Base-by-base conservation (phyloP, 1,140 invertebrate genomes). In the Pogonomyrmex barbatus region DNA sequence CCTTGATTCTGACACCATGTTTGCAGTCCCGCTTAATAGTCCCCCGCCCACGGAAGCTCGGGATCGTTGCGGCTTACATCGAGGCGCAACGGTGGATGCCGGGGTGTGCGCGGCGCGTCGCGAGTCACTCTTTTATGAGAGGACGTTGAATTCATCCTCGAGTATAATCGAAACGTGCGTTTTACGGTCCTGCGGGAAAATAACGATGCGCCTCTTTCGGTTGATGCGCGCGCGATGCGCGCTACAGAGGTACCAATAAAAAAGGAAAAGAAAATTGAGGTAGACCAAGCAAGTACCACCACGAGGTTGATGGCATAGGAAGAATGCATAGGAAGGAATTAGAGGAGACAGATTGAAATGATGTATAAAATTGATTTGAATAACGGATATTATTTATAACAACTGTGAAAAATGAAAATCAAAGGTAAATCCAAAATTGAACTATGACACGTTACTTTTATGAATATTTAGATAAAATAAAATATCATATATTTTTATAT, bases 81-180 rank as follows among this genome's bases (percentile, higher is more conserved):
- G 56, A 60, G 54, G 73, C 52, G 62, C 30, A 62, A 77, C 47
- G 78, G n/a, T n/a, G n/a, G n/a, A 70, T n/a, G 62, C 63, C 47
- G n/a, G 24, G 24, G n/a, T 56, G 65, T 58, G 39, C 12, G 78
- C 50, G 33, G 4, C 52, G 24, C 65, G 65, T 70, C 47, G 78
- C 68, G 68, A 83, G 56, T 75, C 71, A 62, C 33, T 75, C 79
- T 75, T 75, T 83, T 83, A 83, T 39, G 79, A 83, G 79, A 67
- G 54, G 42, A 62, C 50, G 68, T 50, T 71, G 79, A 82, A 82
- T 82, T 83, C 56, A 83, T 75, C 68, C 56, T 50, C 54, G 52
- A 47, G 52, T 42, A 75, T 73, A 9, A 9, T 12, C 17, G 68
- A 60, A 83, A 82, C 42, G 79, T n/a, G 39, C 52, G 30, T 82